These are phyloP conservation scores for Danaus chrysippus DNA, from an alignment of 2,888 invertebrate genomes.

Conservation along the genomic window DNA sequence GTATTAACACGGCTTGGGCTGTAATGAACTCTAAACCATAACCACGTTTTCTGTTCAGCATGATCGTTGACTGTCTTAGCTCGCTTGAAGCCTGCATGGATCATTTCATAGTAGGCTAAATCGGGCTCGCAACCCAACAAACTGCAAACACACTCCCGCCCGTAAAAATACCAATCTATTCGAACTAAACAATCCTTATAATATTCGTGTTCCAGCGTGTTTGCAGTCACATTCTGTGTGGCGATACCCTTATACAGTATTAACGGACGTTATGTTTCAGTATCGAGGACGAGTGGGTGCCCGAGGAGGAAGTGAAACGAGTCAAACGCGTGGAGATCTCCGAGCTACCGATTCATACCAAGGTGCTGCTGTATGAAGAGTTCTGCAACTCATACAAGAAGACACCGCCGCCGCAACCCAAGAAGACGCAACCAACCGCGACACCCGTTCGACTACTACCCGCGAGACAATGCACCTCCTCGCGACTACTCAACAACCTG, in stretches of 20 bases:
- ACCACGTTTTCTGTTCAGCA: conserved; percentile 7
- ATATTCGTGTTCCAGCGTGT: conserved; percentile 42
- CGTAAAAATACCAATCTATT: conserved; percentile 11
- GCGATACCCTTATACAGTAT: conserved; percentile 31
- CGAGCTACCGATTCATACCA: conserved; percentile 67
- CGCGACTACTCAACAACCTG: conserved; percentile 54
- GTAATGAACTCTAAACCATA: background rate
- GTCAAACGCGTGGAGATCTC: conserved; percentile 81
- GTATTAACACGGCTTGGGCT: conserved; percentile 4
- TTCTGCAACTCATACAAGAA: conserved; percentile 65
- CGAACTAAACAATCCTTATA: conserved; percentile 1
- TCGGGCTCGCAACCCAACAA: conserved; percentile 59
- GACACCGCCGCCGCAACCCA: conserved; percentile 38
- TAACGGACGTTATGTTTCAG: conserved; percentile 69
- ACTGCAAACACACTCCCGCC: conserved; percentile 64
- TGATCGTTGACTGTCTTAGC: conserved; percentile 6
- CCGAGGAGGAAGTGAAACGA: conserved; percentile 83
- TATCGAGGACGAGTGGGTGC: conserved; percentile 92
- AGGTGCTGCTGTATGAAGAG: conserved; percentile 74
- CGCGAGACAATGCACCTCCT: conserved; percentile 56
- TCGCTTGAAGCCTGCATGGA: conserved; percentile 3
- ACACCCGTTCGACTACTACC: conserved; percentile 39
- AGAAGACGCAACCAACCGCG: conserved; percentile 26
- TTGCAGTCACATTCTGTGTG: conserved; percentile 69
- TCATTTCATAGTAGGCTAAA: conserved; percentile 7